A percentile compares a stretch with the other conserved stretches of the same genome.
phyloP scores from a whole-genome alignment of 2,113 vertebrate species.

The Aix galericulata region DNA sequence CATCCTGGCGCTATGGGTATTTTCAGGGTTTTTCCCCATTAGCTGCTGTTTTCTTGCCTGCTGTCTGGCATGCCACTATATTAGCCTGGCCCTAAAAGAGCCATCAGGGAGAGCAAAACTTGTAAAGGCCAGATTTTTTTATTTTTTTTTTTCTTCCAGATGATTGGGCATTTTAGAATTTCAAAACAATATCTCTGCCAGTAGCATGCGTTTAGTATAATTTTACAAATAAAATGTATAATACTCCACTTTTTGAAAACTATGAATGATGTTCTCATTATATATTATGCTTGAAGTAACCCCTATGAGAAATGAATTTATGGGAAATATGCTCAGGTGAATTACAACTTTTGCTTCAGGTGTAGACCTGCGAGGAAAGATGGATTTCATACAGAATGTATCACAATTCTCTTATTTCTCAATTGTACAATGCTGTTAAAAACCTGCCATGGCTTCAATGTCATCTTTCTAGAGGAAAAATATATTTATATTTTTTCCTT shows the following conservation, averaged over 20 bases:
- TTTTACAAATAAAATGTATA: not conserved
- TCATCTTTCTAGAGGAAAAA: not conserved
- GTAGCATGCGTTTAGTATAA: not conserved
- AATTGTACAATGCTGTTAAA: not conserved
- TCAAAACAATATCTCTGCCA: not conserved
- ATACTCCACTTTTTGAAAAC: not conserved
- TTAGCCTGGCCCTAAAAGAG: not conserved
- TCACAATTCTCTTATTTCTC: not conserved
- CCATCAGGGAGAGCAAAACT: accelerated
- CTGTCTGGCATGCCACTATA: not conserved
- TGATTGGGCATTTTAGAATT: not conserved
- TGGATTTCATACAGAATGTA: not conserved
- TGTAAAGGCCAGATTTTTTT: not conserved
- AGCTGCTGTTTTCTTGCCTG: not conserved
- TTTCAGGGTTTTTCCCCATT: not conserved
- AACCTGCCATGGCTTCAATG: not conserved
- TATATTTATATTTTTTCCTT: not conserved
- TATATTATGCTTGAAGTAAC: not conserved
- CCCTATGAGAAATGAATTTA: not conserved
- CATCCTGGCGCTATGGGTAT: not conserved
- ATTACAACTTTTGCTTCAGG: not conserved
- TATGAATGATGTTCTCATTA: not conserved
- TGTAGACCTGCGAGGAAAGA: not conserved
- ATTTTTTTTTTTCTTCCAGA: too few relatives aligned
- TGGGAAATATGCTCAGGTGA: not conserved